Conservation (phyloP, 2,113 vertebrate species). For the Eira barbara region DNA sequence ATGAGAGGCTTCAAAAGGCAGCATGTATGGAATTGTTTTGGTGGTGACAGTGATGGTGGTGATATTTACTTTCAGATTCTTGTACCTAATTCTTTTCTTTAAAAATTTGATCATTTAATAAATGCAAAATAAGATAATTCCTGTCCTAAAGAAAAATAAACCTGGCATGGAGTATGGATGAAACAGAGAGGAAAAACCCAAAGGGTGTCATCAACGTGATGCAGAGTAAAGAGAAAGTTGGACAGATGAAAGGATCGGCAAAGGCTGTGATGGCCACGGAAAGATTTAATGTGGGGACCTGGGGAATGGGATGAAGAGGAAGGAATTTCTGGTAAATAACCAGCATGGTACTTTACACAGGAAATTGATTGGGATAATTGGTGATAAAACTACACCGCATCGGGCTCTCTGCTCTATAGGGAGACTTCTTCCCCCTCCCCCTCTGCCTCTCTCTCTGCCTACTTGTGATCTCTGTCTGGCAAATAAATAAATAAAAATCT, state of each 20-base stretch:
- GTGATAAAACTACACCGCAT: not conserved
- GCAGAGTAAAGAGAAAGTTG: not conserved
- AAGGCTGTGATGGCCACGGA: not conserved
- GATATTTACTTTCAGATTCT: not conserved
- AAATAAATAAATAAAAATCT: not conserved
- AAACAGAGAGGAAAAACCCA: not conserved
- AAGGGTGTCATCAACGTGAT: not conserved
- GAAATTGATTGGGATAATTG: not conserved
- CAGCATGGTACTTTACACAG: not conserved
- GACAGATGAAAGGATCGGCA: not conserved
- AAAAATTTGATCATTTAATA: not conserved
- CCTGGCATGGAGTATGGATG: not conserved
- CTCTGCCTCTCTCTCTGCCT: no score
- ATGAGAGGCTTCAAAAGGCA: not conserved
- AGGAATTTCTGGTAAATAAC: no score
- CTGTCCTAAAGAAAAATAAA: not conserved
- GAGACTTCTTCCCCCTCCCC: no score
- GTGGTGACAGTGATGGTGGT: not conserved
- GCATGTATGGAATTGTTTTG: not conserved
- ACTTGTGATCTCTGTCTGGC: not conserved
- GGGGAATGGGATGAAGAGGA: not conserved
- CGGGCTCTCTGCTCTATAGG: no score
- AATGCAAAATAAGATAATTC: not conserved
- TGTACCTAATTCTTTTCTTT: not conserved
- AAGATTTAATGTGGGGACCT: not conserved